These are phyloP conservation scores for Brachionichthys hirsutus DNA, from an alignment of 2,113 vertebrate genomes.

Conservation along the genomic window DNA sequence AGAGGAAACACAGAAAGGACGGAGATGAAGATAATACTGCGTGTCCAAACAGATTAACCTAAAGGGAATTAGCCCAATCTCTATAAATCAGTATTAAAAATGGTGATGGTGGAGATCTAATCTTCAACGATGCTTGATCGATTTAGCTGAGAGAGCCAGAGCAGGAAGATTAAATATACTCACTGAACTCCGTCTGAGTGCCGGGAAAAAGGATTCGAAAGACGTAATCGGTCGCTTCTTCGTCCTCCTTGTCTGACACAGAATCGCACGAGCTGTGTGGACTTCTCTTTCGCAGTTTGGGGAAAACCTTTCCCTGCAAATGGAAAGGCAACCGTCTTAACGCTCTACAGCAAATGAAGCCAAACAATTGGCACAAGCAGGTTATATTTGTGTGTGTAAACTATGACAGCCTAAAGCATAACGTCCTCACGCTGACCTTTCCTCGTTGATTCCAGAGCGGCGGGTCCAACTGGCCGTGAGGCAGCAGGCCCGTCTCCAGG, in stretches of 20 bases:
- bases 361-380: neutral
- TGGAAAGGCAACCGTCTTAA: neutral
- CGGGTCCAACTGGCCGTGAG: slow-evolving; percentile 94
- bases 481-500: slow-evolving; percentile 94
- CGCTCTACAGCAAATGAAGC: neutral
- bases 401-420: no score
- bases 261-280: slow-evolving; percentile 91
- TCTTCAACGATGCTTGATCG: slow-evolving; percentile 24
- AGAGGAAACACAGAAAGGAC: slow-evolving; percentile 19
- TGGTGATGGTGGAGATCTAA: slow-evolving; percentile 3
- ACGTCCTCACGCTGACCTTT: slow-evolving; percentile 81
- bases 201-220: slow-evolving; percentile 94
- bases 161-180: slow-evolving; percentile 58
- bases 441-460: slow-evolving; percentile 97
- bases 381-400: neutral
- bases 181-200: slow-evolving; percentile 89
- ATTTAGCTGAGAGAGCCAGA: slow-evolving; percentile 24
- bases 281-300: slow-evolving; percentile 89
- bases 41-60: slow-evolving; percentile 26
- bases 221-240: slow-evolving; percentile 95
- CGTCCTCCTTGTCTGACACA: slow-evolving; percentile 92
- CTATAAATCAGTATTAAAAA: slow-evolving; percentile 16
- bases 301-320: slow-evolving; percentile 94
- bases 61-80: neutral
- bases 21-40: slow-evolving; percentile 19